Percentiles rank a stretch among this genome's conserved stretches.
phyloP scores from a whole-genome alignment of 1,140 invertebrate genomes.

The Apis dorsata region DNA sequence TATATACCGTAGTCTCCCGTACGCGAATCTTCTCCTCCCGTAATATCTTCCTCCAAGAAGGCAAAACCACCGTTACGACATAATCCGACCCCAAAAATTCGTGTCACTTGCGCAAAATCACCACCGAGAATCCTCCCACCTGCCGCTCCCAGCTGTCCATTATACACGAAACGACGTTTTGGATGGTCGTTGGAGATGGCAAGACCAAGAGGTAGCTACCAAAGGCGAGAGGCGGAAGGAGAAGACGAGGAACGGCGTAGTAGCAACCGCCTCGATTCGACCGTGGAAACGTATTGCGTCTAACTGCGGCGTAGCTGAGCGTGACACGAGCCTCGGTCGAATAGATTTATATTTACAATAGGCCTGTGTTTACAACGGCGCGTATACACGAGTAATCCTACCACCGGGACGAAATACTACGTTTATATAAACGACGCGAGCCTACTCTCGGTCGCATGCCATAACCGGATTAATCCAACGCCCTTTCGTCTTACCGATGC shows the following conservation, averaged over 20 bases:
- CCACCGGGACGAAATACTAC: constrained; percentile 56
- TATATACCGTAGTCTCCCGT: not conserved
- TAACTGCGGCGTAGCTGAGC: constrained; percentile 41
- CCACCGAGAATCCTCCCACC: constrained; percentile 5
- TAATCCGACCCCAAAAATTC: not conserved
- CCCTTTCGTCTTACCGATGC: constrained; percentile 50
- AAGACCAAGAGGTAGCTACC: not conserved
- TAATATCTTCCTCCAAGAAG: not conserved
- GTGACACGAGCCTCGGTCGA: constrained; percentile 56
- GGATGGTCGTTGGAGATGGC: not conserved
- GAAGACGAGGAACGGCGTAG: constrained; percentile 33
- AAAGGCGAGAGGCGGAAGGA: constrained; percentile 15
- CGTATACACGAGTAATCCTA: constrained; percentile 45
- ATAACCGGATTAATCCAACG: constrained; percentile 67
- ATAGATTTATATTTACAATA: constrained; percentile 69
- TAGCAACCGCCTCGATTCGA: constrained; percentile 12
- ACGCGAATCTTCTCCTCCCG: not conserved
- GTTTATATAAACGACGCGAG: constrained; percentile 57
- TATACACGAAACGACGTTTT: not conserved
- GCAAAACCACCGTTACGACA: not conserved
- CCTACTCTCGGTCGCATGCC: constrained; percentile 59
- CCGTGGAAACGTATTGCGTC: constrained; percentile 32
- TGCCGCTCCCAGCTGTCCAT: constrained; percentile 24
- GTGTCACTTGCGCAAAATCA: not conserved
- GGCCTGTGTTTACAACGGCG: constrained; percentile 60